Evolutionary conservation across 1,140 invertebrate genomes (phyloP).

Genomic region (Leptinotarsa defecta): DNA sequence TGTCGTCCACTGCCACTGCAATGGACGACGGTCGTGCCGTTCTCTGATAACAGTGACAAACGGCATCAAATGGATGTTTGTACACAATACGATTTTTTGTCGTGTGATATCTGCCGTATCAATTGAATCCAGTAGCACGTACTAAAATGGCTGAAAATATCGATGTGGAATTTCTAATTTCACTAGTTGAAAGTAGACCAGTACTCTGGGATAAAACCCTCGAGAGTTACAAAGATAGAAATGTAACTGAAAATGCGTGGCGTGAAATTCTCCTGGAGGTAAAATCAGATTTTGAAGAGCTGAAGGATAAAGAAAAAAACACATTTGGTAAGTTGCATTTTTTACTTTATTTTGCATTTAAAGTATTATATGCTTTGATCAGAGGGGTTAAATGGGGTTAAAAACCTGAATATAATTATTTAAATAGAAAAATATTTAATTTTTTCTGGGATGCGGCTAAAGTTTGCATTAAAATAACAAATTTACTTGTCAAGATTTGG

Average conservation of each 20-base stretch:
- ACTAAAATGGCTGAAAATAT: slow-evolving; percentile 33
- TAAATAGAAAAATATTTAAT: slow-evolving; percentile 9
- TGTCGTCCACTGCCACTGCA: slow-evolving; percentile 19
- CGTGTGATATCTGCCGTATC: slow-evolving; percentile 18
- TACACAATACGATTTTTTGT: slow-evolving; percentile 12
- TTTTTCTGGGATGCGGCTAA: slow-evolving; percentile 19
- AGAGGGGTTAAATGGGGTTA: slow-evolving; percentile 12
- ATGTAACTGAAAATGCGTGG: slow-evolving; percentile 33
- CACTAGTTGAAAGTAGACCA: slow-evolving; percentile 32
- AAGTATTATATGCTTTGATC: slow-evolving; percentile 14
- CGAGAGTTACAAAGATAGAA: slow-evolving; percentile 34
- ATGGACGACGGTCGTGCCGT: slow-evolving; percentile 10
- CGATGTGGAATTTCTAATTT: slow-evolving; percentile 39
- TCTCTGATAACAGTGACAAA: slow-evolving; percentile 12
- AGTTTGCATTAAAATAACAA: slow-evolving; percentile 20
- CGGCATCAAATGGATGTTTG: slow-evolving; percentile 17
- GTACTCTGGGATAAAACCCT: slow-evolving; percentile 31
- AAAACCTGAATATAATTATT: slow-evolving; percentile 18
- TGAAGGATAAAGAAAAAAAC: slow-evolving; percentile 34
- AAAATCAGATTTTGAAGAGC: slow-evolving; percentile 29
- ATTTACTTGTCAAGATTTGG: slow-evolving; percentile 16
- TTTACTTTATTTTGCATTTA: slow-evolving; percentile 21
- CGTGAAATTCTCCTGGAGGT: slow-evolving; percentile 24
- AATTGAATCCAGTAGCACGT: slow-evolving; percentile 14
- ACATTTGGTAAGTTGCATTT: slow-evolving; percentile 32